phyloP scores from a whole-genome alignment of 2,888 invertebrate species.

The Callyntrura sp. region DNA sequence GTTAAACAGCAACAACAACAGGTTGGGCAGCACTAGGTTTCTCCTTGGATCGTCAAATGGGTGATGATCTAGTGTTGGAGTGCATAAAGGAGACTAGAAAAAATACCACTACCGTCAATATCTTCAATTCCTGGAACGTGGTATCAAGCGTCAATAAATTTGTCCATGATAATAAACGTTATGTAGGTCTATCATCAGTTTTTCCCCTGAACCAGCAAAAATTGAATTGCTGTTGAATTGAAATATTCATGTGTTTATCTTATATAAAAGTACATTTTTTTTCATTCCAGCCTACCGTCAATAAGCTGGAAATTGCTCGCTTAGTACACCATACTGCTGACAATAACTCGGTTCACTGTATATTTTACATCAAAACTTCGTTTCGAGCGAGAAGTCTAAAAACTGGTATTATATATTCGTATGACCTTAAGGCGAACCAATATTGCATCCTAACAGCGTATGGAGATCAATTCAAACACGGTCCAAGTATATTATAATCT shows the following conservation, averaged over 20 bases:
- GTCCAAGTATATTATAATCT: too few species aligned
- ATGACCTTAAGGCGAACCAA: neutral
- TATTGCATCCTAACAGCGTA: constrained; percentile 45
- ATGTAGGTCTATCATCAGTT: constrained; percentile 11
- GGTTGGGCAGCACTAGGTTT: constrained; percentile 41
- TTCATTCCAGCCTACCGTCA: neutral
- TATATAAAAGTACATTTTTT: too few species aligned
- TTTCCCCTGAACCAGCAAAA: too few species aligned
- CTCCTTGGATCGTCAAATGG: constrained; percentile 37
- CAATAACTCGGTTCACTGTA: constrained; percentile 31
- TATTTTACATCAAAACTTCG: constrained; percentile 6
- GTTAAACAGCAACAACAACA: neutral
- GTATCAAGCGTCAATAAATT: neutral
- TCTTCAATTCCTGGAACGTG: constrained; percentile 40
- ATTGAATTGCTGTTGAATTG: too few species aligned
- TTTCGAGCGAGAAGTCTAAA: neutral
- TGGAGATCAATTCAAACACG: constrained; percentile 22
- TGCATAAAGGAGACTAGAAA: constrained; percentile 17
- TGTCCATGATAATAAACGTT: constrained; percentile 40
- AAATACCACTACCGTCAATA: neutral
- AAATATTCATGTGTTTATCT: too few species aligned
- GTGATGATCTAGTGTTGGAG: constrained; percentile 40
- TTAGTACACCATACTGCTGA: neutral
- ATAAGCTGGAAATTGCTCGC: constrained; percentile 9
- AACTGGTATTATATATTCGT: neutral